phyloP scores from a whole-genome alignment of 1,140 invertebrate species.

The Drosophila teissieri region DNA sequence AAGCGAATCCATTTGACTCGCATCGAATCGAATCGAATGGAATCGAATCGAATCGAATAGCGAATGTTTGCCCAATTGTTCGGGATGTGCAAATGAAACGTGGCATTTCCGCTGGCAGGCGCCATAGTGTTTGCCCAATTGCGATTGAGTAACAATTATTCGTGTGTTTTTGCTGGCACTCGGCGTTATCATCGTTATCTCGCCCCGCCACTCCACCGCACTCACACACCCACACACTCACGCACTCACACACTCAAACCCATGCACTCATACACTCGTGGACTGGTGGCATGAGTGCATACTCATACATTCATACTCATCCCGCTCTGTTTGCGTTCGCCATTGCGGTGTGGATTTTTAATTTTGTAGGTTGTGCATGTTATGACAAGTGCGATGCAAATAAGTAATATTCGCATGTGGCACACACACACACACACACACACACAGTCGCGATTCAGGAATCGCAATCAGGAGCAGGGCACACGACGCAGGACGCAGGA shows the following conservation, averaged over 20 bases:
- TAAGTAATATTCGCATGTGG: constrained; percentile 15
- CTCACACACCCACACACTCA: neutral
- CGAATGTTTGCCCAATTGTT: constrained; percentile 68
- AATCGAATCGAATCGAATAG: constrained; percentile 10
- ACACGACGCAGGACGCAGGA: neutral
- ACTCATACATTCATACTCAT: neutral
- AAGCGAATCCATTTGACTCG: neutral
- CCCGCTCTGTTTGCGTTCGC: constrained; percentile 30
- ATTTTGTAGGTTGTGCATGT: constrained; percentile 54
- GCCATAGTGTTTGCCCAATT: constrained; percentile 53
- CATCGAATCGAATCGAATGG: neutral
- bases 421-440: too few relatives aligned
- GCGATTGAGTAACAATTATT: constrained; percentile 70
- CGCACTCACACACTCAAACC: neutral
- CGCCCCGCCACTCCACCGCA: neutral
- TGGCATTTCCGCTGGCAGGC: constrained; percentile 26
- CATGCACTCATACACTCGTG: neutral
- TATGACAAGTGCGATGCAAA: constrained; percentile 64
- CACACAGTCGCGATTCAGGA: neutral
- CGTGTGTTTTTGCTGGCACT: constrained; percentile 60
- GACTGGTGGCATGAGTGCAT: too few relatives aligned
- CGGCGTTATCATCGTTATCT: constrained; percentile 16
- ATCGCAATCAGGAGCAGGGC: neutral
- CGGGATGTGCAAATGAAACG: constrained; percentile 69
- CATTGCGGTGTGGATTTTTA: constrained; percentile 61